Evolutionary conservation across 2,888 invertebrate species (phyloP).

Genomic region (Rhogogaster chlorosoma): DNA sequence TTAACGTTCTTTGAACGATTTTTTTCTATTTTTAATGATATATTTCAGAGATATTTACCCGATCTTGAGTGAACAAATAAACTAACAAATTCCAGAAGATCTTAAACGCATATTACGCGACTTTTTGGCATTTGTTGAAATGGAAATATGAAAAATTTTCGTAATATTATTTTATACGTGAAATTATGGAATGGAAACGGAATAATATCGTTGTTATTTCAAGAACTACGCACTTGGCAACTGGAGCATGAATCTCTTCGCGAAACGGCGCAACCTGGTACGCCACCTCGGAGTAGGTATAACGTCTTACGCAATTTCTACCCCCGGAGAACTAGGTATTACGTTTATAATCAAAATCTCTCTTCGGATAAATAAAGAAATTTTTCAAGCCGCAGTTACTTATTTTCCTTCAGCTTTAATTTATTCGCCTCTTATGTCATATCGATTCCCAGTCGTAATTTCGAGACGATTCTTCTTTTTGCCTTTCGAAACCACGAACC

Average conservation of each 20-base stretch:
- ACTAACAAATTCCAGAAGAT: too few species aligned
- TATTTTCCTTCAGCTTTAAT: too few species aligned
- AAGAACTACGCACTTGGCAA: slow-evolving; percentile 45
- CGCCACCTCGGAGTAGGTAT: background rate
- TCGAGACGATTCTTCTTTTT: background rate
- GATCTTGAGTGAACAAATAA: background rate
- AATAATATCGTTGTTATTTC: slow-evolving; percentile 26
- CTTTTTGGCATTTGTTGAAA: too few species aligned
- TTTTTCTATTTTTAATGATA: background rate
- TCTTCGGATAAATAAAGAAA: too few species aligned
- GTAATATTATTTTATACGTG: too few species aligned
- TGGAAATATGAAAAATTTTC: too few species aligned
- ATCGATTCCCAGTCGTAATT: background rate
- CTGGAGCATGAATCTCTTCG: slow-evolving; percentile 34
- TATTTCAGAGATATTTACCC: background rate
- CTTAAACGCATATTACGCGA: too few species aligned
- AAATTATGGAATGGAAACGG: background rate
- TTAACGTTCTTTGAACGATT: background rate
- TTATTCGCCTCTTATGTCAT: too few species aligned
- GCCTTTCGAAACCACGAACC: background rate
- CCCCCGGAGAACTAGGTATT: background rate
- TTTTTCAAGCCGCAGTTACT: too few species aligned
- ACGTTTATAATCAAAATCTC: background rate
- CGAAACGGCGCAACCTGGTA: background rate
- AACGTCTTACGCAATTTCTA: slow-evolving; percentile 27